Percentiles rank a stretch among this genome's conserved stretches.
These are phyloP conservation scores for Pogonocherus hispidulus DNA, from an alignment of 2,888 invertebrate genomes.

Conservation along the genomic window DNA sequence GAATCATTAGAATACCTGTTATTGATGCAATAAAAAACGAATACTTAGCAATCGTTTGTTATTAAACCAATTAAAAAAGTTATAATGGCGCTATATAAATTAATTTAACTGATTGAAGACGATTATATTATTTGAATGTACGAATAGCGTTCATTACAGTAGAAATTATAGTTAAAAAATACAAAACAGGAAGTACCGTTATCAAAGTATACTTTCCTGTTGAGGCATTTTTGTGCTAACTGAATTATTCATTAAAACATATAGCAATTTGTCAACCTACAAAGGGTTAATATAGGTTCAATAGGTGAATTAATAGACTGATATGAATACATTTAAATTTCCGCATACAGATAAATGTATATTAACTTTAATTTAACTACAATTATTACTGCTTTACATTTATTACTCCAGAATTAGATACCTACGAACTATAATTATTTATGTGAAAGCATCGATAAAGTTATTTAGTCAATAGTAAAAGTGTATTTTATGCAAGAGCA, in stretches of 20 bases:
- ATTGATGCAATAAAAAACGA: constrained; percentile 7
- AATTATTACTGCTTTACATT: background rate
- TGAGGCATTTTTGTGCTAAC: constrained; percentile 44
- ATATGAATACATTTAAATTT: background rate
- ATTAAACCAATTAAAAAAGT: constrained; percentile 22
- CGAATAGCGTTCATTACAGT: constrained; percentile 4
- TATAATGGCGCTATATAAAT: constrained; percentile 12
- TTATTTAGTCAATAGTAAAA: no score
- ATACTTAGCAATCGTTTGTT: constrained; percentile 21
- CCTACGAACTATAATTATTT: background rate
- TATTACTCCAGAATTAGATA: background rate
- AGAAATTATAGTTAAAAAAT: constrained; percentile 40
- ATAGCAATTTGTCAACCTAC: constrained; percentile 16
- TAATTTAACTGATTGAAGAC: constrained; percentile 32
- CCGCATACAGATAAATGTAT: no score
- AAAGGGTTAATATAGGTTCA: constrained; percentile 14
- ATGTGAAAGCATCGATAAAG: no score
- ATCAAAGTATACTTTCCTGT: constrained; percentile 59
- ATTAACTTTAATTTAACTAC: background rate
- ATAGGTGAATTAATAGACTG: background rate
- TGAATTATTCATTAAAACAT: constrained; percentile 47
- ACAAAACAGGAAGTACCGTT: constrained; percentile 55
- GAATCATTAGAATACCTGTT: background rate
- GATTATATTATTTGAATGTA: constrained; percentile 34
- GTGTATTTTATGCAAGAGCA: no score